Base-by-base conservation (phyloP, 2,888 invertebrate species). In the Chrysolina oricalcia region DNA sequence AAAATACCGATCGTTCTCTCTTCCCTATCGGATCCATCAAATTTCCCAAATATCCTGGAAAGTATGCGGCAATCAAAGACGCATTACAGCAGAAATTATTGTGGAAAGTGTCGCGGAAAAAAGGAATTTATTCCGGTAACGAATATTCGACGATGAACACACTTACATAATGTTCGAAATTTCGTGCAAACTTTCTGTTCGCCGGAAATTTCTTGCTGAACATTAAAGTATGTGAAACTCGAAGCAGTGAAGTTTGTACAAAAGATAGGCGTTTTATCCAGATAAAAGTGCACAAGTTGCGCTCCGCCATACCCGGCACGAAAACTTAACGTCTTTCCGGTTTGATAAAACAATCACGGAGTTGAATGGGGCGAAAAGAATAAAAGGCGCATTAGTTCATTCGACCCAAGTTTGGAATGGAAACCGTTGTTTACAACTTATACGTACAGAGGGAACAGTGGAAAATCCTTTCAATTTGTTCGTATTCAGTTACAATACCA, bases 231-330 rank as follows among this genome's bases (percentile, higher is more conserved):
- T 77, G 78, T 76, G 77, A 73, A 80, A 78, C 74, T 80, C 72
- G 40, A 72, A 48, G 71, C 65, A 74, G 70, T 74, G 53, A 74
- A 80, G 73, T 80, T 78, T 76, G 72, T 73, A 73, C 73, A 78
- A 78, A 75, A 77, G 76, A 78, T 78, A 77, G 76, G 74, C 63
- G 77, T 80, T 80, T 80, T 75, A 76, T 78, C 78, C 71, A 77
- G 78, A 78, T 76, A 72, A 76, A 78, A 80, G 69, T 73, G 76
- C 74, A 74, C 69, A 71, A 72, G 74, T 72, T 77, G 72, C 63
- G 64, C 72, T 70, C 62, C 41, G 70, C 66, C 65, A 68, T 75
- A 72, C 53, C 59, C 19, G 64, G 63, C 53, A 65, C 74, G 76
- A 79, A 78, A 78, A 78, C 71, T 77, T 72, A 73, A 63, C 69